Evolutionary conservation across 1,140 invertebrate genomes (phyloP).

Genomic region (Philopotamus ludificatus): DNA sequence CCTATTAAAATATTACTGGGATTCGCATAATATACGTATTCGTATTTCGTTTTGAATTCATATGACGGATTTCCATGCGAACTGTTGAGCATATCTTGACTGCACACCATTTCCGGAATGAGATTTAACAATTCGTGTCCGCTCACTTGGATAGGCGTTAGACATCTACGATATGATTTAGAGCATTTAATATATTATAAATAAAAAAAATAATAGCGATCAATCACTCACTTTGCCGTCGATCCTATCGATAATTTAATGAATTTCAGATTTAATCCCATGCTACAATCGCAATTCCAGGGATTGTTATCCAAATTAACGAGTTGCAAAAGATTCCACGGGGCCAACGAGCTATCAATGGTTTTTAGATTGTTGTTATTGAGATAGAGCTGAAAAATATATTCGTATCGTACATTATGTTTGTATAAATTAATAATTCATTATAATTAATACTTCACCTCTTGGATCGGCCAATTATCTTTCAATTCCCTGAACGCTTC

Average conservation of each 20-base stretch:
- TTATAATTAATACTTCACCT: slow-evolving; percentile 47
- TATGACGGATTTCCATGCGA: not conserved
- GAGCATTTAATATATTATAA: no score
- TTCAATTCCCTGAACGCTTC: slow-evolving; percentile 56
- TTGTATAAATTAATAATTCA: no score
- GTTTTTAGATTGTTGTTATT: slow-evolving; percentile 56
- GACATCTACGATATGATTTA: slow-evolving; percentile 48
- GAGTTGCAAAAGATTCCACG: slow-evolving; percentile 51
- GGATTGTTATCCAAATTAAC: slow-evolving; percentile 59
- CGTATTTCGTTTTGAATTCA: not conserved
- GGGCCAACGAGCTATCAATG: slow-evolving; percentile 50
- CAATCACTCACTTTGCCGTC: slow-evolving; percentile 18
- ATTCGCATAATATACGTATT: not conserved
- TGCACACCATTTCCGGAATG: not conserved
- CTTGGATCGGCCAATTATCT: slow-evolving; percentile 53
- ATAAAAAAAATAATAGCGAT: not conserved
- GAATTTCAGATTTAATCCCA: slow-evolving; percentile 49
- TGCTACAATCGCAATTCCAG: slow-evolving; percentile 61
- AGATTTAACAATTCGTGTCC: slow-evolving; percentile 45
- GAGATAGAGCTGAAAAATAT: slow-evolving; percentile 52
- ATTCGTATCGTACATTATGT: no score
- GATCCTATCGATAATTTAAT: slow-evolving; percentile 14
- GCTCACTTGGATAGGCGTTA: slow-evolving; percentile 49
- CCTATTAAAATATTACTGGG: slow-evolving; percentile 13
- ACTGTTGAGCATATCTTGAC: not conserved